A percentile compares a stretch with the other conserved stretches of the same genome.
Conservation (phyloP, 1,140 invertebrate species). For the Brachionus manjavacas region DNA sequence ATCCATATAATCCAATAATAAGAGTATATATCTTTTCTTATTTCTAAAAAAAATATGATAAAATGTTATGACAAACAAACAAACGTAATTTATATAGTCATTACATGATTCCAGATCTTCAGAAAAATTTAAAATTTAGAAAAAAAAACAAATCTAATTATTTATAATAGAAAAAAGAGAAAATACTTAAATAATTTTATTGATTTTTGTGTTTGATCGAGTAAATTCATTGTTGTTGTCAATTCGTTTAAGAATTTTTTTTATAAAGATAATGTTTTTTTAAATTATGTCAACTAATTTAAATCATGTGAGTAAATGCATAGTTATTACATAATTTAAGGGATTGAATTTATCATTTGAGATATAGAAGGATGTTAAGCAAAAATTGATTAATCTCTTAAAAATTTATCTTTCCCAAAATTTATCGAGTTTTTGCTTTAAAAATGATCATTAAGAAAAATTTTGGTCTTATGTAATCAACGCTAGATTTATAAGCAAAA, state of each 20-base stretch:
- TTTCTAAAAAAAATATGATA: neutral
- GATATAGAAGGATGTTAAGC: neutral
- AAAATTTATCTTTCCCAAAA: neutral
- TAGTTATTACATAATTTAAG: neutral
- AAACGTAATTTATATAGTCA: neutral
- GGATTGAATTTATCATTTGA: neutral
- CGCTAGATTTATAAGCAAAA: neutral
- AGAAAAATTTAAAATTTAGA: neutral
- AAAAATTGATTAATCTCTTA: neutral
- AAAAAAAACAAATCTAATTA: neutral
- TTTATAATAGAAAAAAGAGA: neutral
- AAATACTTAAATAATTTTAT: neutral
- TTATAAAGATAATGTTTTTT: neutral
- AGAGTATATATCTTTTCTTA: neutral
- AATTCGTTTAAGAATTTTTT: neutral
- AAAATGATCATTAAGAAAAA: neutral
- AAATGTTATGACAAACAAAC: neutral
- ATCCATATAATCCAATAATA: neutral
- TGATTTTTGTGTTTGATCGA: neutral
- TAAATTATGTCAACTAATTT: neutral
- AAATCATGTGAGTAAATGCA: neutral
- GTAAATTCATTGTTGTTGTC: neutral
- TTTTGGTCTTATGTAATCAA: neutral
- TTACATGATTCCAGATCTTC: neutral
- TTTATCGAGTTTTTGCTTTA: neutral